Evolutionary conservation across 2,113 vertebrate species (phyloP).

Genomic region (Malurus cyaneus): DNA sequence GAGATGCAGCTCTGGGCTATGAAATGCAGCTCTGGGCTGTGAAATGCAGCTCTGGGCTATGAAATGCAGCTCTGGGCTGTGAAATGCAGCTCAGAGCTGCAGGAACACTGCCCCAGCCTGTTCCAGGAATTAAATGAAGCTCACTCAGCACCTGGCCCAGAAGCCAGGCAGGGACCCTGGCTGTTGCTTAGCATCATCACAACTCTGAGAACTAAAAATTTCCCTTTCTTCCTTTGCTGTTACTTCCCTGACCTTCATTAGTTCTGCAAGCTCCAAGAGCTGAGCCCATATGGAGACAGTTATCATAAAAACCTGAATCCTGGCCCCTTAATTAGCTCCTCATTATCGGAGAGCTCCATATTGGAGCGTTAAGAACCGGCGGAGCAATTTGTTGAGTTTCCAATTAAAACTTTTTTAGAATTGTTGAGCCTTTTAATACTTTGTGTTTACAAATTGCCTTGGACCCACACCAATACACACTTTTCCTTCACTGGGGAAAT

Average conservation of each 20-base stretch:
- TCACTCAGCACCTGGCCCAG: neutral
- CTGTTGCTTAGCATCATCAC: conserved; percentile 1
- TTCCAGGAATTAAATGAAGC: neutral
- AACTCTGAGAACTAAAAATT: neutral
- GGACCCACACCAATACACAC: neutral
- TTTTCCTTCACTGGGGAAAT: neutral
- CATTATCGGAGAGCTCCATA: neutral
- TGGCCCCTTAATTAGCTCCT: conserved; percentile 34
- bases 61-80: too few species aligned
- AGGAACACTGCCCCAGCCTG: neutral
- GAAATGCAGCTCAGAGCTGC: neutral
- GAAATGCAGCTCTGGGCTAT: accelerated
- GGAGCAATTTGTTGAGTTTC: neutral
- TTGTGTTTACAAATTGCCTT: conserved; percentile 17
- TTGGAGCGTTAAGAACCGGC: neutral
- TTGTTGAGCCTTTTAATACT: neutral
- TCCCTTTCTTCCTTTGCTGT: neutral
- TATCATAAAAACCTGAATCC: conserved; percentile 10
- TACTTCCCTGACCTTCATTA: conserved; percentile 27
- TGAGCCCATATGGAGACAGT: neutral
- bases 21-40: neutral
- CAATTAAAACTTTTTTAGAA: conserved; percentile 14
- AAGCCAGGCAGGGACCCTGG: neutral
- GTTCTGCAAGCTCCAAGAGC: neutral
- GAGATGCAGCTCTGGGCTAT: neutral